Evolutionary conservation across 2,888 invertebrate genomes (phyloP), one percentile per base, ranked within the genome.

Genomic region (Lamproptera curius): DNA sequence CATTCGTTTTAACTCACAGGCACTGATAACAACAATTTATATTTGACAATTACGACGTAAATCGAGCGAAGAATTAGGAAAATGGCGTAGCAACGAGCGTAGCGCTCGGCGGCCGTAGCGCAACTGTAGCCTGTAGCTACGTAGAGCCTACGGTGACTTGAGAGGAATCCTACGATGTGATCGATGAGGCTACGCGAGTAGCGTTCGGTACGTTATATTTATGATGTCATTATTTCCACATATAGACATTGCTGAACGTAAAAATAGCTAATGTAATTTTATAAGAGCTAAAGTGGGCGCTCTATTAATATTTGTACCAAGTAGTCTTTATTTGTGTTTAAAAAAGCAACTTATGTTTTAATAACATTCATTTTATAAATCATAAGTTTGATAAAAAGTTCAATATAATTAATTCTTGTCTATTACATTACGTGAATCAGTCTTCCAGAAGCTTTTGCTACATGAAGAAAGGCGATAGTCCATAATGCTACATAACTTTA

Each of bases 31-130:
- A 48, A 43, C 53, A 54, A 56, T 31, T n/a, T 35, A n/a, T 16
- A 37, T 37, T 34, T 10, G 38, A 39, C 26, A 20, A 39, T n/a
- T 20, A 17, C 10, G 38, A 26, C 11, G 15, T 5, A 14, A 23
- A 20, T 17, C 35, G 16, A 34, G 42, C 42, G 58, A 46, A 46
- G 42, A 36, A 46, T 42, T 38, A 36, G 40, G 46, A 61, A 65
- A 66, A 64, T 63, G 57, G 66, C 61, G 63, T 53, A 37, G 69
- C 70, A 74, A 80, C 80, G 74, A 60, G 71, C 70, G 82, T 73
- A 75, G 73, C 68, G 57, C 56, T 61, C 82, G 79, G 75, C 75
- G 73, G 61, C 47, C 66, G 59, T 61, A 63, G 61, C 67, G 59
- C 71, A 73, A 83, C 83, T 83, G 77, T 50, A 47, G 49, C 46